phyloP scores from a whole-genome alignment of 2,113 vertebrate genomes.

The Smithornis capensis region DNA sequence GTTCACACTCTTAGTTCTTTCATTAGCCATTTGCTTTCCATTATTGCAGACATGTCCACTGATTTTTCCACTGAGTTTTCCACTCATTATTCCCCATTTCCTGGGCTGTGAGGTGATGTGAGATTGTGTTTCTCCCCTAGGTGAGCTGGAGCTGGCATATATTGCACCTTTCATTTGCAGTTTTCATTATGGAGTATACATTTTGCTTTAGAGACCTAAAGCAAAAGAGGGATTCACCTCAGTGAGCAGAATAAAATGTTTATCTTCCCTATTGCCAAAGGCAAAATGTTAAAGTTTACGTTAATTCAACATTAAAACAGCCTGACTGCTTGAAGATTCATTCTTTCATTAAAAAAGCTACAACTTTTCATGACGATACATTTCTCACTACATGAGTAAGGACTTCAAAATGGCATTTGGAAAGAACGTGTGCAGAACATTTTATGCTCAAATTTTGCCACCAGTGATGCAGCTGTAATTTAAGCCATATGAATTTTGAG shows the following conservation, averaged over 20 bases:
- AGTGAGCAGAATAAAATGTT: conserved; percentile 1
- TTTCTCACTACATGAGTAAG: neutral
- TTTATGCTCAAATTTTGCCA: neutral
- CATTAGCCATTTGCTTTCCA: neutral
- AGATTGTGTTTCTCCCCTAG: neutral
- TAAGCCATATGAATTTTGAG: neutral
- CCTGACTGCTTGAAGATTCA: neutral
- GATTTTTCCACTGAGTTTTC: neutral
- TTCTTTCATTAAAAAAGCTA: neutral
- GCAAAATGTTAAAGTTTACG: conserved; percentile 4
- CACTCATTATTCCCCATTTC: neutral
- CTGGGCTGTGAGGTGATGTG: neutral
- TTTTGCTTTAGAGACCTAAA: conserved; percentile 12
- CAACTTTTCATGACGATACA: neutral
- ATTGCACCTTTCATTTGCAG: neutral
- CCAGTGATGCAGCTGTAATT: neutral
- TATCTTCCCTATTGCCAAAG: neutral
- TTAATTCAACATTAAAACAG: neutral
- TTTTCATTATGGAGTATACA: neutral
- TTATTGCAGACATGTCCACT: neutral
- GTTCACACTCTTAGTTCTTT: neutral
- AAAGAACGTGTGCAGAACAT: neutral
- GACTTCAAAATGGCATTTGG: neutral
- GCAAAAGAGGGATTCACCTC: conserved; percentile 7
- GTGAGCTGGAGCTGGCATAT: neutral